A percentile compares a stretch with the other conserved stretches of the same genome.
Evolutionary conservation across 2,797 vertebrate genomes (phyloP).

Genomic region (Mionectes olivaceus): DNA sequence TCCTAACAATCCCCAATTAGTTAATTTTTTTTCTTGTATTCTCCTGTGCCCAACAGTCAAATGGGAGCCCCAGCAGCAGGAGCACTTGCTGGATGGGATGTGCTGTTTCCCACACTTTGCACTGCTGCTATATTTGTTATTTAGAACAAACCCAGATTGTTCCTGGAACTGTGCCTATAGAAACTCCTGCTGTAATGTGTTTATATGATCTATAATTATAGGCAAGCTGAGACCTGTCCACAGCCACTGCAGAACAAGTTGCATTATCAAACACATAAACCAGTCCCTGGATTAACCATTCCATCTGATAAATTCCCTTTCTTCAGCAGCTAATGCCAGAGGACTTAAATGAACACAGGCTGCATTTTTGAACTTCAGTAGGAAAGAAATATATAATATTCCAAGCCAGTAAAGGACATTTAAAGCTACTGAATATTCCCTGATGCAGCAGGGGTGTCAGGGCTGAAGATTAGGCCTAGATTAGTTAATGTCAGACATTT

Average conservation of each 20-base stretch:
- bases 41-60: background rate
- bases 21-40: background rate
- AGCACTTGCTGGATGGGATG: background rate
- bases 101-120: conserved; percentile 72
- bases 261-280: conserved; percentile 62
- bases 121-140: conserved; percentile 65
- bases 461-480: background rate
- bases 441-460: background rate
- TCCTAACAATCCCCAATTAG: conserved; percentile 2
- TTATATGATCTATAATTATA: conserved; percentile 75
- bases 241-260: conserved; percentile 61
- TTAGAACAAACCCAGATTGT: conserved; percentile 66
- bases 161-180: conserved; percentile 79
- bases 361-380: background rate
- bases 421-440: background rate
- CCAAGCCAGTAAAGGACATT: background rate
- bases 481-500: background rate
- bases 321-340: conserved; percentile 21
- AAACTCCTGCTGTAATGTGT: conserved; percentile 78
- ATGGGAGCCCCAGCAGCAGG: background rate
- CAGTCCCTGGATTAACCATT: conserved; percentile 53
- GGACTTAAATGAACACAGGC: background rate
- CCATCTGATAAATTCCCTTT: conserved; percentile 28
- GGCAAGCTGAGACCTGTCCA: conserved; percentile 73
- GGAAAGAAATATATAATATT: background rate